These are phyloP conservation scores for Lottia scabra DNA, from an alignment of 2,888 invertebrate species.

Conservation along the genomic window DNA sequence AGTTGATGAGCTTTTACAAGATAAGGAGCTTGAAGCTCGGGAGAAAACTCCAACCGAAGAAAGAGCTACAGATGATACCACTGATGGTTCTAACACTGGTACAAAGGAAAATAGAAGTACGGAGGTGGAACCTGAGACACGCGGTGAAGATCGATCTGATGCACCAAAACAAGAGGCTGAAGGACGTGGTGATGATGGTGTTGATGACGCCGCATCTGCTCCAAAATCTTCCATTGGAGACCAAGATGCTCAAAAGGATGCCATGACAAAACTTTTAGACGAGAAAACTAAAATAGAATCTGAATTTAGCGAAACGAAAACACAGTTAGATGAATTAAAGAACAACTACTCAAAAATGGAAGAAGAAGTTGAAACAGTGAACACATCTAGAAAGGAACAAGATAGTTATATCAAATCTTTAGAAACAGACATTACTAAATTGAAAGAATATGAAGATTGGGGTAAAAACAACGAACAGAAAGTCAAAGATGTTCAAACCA, in stretches of 20 bases:
- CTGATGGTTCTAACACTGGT: neutral
- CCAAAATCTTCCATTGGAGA: slow-evolving; percentile 2
- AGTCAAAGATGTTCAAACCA: slow-evolving; percentile 24
- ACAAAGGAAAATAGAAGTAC: neutral
- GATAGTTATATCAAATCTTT: slow-evolving; percentile 5
- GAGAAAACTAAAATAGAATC: slow-evolving; percentile 14
- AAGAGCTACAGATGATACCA: neutral
- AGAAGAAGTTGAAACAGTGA: neutral
- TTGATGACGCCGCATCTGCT: slow-evolving; percentile 7
- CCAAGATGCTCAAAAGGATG: slow-evolving; percentile 19
- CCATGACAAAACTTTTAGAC: slow-evolving; percentile 14
- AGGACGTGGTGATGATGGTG: neutral
- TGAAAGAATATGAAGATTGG: slow-evolving; percentile 13
- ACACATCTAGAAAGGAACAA: slow-evolving; percentile 3
- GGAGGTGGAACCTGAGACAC: neutral
- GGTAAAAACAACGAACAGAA: slow-evolving; percentile 21
- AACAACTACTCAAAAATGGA: slow-evolving; percentile 7
- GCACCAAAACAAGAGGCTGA: neutral
- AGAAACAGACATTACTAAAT: slow-evolving; percentile 6
- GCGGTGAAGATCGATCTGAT: neutral
- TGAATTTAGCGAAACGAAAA: slow-evolving; percentile 8
- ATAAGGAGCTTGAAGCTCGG: neutral
- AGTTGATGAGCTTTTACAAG: neutral
- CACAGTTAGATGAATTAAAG: slow-evolving; percentile 6
- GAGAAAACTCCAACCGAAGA: neutral